Percentiles rank a stretch among this genome's conserved stretches.
Conservation (phyloP, 2,797 vertebrate species). For the Epinephelus awoara region DNA sequence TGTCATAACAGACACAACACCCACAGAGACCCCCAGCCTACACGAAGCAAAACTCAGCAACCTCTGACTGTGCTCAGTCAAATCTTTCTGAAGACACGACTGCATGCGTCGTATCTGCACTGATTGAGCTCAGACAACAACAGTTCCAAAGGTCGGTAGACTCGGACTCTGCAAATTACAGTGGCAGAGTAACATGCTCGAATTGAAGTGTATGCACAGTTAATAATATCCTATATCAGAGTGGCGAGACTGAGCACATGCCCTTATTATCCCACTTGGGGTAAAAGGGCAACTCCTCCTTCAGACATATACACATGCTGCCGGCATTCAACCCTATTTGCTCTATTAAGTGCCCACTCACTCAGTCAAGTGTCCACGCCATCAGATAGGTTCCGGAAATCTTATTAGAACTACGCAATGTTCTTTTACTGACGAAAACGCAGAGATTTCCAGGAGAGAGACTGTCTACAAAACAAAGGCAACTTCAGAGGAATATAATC, state of each 20-base stretch:
- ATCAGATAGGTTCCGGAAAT: constrained; percentile 11
- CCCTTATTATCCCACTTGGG: constrained; percentile 46
- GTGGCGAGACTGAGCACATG: constrained; percentile 16
- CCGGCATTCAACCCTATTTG: constrained; percentile 10
- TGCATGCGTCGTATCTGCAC: constrained; percentile 18
- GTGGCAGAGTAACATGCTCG: constrained; percentile 7
- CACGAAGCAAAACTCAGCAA: constrained; percentile 45
- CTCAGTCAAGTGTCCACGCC: not conserved
- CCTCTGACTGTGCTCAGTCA: constrained; percentile 39
- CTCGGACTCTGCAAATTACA: constrained; percentile 39
- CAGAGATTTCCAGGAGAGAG: not conserved
- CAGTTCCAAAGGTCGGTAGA: constrained; percentile 20
- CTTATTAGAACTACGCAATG: not conserved
- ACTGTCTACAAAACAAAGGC: not conserved
- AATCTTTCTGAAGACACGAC: constrained; percentile 13
- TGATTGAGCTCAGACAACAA: constrained; percentile 7
- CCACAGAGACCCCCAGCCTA: constrained; percentile 27
- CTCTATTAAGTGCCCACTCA: constrained; percentile 14
- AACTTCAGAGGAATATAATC: not conserved
- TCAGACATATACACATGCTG: constrained; percentile 16
- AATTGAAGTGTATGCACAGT: constrained; percentile 25
- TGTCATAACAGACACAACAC: constrained; percentile 60
- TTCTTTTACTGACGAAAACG: not conserved
- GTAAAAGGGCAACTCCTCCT: constrained; percentile 39
- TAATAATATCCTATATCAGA: constrained; percentile 44